phyloP scores from a whole-genome alignment of 2,113 vertebrate genomes.

The Todiramphus saurophagus region DNA sequence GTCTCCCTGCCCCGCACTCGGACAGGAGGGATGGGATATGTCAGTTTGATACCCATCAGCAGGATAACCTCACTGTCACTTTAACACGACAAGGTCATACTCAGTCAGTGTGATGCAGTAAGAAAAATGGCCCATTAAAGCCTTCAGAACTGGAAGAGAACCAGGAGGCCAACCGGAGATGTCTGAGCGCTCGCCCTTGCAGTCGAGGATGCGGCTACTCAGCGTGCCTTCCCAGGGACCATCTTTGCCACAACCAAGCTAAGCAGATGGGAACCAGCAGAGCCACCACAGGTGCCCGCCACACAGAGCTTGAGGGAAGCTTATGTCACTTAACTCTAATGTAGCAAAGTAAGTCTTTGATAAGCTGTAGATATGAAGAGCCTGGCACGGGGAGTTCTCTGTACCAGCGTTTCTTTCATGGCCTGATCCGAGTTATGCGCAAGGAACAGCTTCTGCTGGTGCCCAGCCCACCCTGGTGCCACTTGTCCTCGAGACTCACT shows the following conservation, averaged over 20 bases:
- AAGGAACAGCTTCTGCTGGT: background rate
- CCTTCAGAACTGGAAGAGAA: background rate
- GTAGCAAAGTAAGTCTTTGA: background rate
- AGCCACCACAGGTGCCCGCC: background rate
- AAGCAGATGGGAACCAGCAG: rapidly evolving
- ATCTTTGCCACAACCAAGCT: background rate
- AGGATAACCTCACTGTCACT: background rate
- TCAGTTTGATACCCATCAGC: conserved; percentile 10
- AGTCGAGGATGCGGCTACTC: background rate
- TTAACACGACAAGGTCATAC: conserved; percentile 60
- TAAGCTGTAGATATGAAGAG: background rate
- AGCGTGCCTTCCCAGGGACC: background rate
- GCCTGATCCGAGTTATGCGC: background rate
- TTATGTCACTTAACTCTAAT: background rate
- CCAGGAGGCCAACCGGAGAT: background rate
- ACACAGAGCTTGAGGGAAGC: background rate
- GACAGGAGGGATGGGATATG: conserved; percentile 23
- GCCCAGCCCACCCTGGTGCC: background rate
- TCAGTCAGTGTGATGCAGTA: conserved; percentile 3
- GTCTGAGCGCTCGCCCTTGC: background rate
- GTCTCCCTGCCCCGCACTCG: background rate
- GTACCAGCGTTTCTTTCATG: background rate
- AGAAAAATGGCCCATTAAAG: conserved; percentile 53
- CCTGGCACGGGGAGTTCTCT: background rate
- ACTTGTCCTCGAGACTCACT: background rate